Evolutionary conservation across 2,888 invertebrate genomes (phyloP).

Genomic region (Iselma pallidipennis): DNA sequence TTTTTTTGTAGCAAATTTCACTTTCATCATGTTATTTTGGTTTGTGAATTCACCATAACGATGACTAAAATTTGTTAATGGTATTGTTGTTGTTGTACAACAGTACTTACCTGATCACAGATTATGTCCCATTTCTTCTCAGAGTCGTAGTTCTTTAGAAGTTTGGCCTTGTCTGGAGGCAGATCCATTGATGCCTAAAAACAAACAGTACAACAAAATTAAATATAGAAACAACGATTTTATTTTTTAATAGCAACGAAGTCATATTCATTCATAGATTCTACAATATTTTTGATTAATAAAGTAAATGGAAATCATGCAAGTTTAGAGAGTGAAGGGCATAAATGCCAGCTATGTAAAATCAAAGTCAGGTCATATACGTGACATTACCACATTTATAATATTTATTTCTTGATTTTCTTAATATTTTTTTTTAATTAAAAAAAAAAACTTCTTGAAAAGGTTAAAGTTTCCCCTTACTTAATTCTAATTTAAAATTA

Average conservation of each 20-base stretch:
- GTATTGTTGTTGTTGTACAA: not conserved
- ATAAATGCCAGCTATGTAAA: too few species aligned
- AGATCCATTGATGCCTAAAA: conserved; percentile 98
- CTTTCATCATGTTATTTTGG: not conserved
- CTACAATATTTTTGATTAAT: too few species aligned
- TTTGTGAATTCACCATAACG: too few species aligned
- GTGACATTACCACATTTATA: not conserved
- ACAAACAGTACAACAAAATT: conserved; percentile 12
- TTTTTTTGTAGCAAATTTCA: not conserved
- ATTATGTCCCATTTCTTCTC: conserved; percentile 99
- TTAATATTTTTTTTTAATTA: not conserved
- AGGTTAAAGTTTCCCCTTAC: not conserved
- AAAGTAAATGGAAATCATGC: too few species aligned
- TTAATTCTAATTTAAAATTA: not conserved
- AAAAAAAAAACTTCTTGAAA: not conserved
- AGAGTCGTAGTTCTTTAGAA: conserved; percentile 92
- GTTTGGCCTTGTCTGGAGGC: conserved; percentile 97
- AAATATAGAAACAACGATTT: not conserved
- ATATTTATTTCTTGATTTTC: not conserved
- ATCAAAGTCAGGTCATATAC: too few species aligned
- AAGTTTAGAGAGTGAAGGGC: too few species aligned
- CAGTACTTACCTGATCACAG: conserved; percentile 86
- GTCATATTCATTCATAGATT: not conserved
- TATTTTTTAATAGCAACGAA: not conserved
- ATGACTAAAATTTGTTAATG: not conserved